A percentile compares a stretch with the other conserved stretches of the same genome.
Conservation (phyloP, 2,797 vertebrate genomes). For the Gymnopithys bicolor region DNA sequence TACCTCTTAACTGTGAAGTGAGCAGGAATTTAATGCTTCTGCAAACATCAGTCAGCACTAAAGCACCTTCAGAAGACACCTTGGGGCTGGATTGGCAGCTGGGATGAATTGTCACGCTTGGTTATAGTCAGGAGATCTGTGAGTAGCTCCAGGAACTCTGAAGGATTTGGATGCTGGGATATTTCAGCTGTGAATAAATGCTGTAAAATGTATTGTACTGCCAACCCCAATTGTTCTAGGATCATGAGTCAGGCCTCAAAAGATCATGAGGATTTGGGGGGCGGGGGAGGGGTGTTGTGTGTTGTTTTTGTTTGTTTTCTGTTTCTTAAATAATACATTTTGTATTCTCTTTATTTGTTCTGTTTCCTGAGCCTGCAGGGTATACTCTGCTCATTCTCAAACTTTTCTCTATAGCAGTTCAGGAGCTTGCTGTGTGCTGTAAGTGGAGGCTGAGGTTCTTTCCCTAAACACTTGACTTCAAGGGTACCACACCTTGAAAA, state of each 20-base stretch:
- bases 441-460: neutral
- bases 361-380: slow-evolving; percentile 54
- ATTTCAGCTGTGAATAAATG: slow-evolving; percentile 58
- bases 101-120: slow-evolving; percentile 50
- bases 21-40: slow-evolving; percentile 38
- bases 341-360: slow-evolving; percentile 54
- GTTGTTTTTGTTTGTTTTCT: slow-evolving; percentile 60
- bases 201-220: slow-evolving; percentile 44
- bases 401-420: slow-evolving; percentile 36
- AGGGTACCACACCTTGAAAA: neutral
- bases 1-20: neutral
- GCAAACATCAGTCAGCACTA: slow-evolving; percentile 24
- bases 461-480: slow-evolving; percentile 26
- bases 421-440: slow-evolving; percentile 48
- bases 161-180: slow-evolving; percentile 40
- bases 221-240: slow-evolving; percentile 53
- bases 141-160: slow-evolving; percentile 18
- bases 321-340: slow-evolving; percentile 64
- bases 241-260: slow-evolving; percentile 56
- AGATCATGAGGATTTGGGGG: slow-evolving; percentile 50
- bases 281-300: neutral
- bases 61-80: slow-evolving; percentile 44
- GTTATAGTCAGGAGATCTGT: slow-evolving; percentile 33
- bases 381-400: slow-evolving; percentile 40
- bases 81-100: slow-evolving; percentile 47